A percentile compares a stretch with the other conserved stretches of the same genome.
Conservation (phyloP, 2,113 vertebrate genomes). For the Piprites chloris region DNA sequence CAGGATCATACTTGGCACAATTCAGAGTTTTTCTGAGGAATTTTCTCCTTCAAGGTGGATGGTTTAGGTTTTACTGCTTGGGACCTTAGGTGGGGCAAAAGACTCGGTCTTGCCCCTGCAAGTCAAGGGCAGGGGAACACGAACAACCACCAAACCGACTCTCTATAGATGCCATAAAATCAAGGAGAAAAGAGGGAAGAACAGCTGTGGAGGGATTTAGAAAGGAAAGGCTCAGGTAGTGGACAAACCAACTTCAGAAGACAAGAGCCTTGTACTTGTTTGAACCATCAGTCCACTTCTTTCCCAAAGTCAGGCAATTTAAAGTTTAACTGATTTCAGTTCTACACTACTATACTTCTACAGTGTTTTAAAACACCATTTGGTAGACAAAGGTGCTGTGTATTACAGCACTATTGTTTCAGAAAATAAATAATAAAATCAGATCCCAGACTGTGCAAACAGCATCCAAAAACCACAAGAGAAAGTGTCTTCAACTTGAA, state of each 20-base stretch:
- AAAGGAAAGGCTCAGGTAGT: background rate
- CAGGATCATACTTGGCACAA: constrained; percentile 1
- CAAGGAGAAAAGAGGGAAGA: background rate
- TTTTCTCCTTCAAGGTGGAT: constrained; percentile 29
- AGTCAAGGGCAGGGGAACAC: background rate
- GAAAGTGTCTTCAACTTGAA: constrained; percentile 36
- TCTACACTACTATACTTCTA: no score
- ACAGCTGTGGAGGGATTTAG: background rate
- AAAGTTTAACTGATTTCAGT: background rate
- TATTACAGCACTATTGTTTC: background rate
- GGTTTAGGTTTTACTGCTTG: constrained; percentile 17
- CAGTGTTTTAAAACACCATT: background rate
- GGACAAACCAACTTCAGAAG: background rate
- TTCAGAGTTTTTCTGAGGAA: constrained; percentile 1
- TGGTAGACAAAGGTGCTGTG: background rate
- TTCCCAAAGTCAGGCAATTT: background rate
- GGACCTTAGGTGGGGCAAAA: background rate
- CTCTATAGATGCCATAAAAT: background rate
- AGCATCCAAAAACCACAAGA: background rate
- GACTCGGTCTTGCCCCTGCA: background rate
- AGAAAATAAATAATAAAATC: background rate
- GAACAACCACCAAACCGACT: background rate
- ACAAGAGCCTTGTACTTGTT: background rate
- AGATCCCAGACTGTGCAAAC: constrained; percentile 24
- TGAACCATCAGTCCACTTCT: background rate